A percentile compares a stretch with the other conserved stretches of the same genome.
Evolutionary conservation across 2,797 vertebrate species (phyloP).

Genomic region (Pipistrellus nathusii): DNA sequence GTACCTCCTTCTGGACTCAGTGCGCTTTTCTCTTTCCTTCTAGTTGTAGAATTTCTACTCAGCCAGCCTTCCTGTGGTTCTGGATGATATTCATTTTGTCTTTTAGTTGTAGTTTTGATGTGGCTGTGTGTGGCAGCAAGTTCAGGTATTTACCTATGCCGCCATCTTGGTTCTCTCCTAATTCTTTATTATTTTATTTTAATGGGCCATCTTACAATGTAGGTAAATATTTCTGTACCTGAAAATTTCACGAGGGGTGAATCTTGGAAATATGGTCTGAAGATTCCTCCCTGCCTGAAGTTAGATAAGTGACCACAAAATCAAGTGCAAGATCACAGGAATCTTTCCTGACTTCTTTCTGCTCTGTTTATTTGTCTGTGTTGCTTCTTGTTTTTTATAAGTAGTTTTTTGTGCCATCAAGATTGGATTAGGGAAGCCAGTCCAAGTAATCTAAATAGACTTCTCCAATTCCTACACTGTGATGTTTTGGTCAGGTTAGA

Average conservation of each 20-base stretch:
- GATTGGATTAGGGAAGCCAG: not conserved
- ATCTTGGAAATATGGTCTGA: not conserved
- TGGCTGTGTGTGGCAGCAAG: too few relatives aligned
- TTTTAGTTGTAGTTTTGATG: too few relatives aligned
- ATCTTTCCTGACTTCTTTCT: not conserved
- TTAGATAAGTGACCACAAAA: not conserved
- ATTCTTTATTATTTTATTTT: not conserved
- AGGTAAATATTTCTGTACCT: not conserved
- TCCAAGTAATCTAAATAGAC: not conserved
- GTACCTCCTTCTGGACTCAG: too few relatives aligned
- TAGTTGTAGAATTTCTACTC: too few relatives aligned
- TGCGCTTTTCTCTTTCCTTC: too few relatives aligned
- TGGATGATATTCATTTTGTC: too few relatives aligned
- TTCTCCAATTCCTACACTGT: not conserved
- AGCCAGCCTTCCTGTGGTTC: too few relatives aligned
- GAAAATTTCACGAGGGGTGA: not conserved
- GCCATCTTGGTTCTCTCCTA: too few relatives aligned
- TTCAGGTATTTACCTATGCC: too few relatives aligned
- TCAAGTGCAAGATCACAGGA: not conserved
- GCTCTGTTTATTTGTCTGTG: not conserved
- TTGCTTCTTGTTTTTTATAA: not conserved
- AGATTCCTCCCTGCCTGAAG: not conserved
- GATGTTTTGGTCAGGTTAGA: not conserved
- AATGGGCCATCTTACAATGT: not conserved
- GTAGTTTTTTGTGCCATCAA: not conserved